Base-by-base conservation (phyloP, 2,888 invertebrate species). In the Balanococcus diminutus region DNA sequence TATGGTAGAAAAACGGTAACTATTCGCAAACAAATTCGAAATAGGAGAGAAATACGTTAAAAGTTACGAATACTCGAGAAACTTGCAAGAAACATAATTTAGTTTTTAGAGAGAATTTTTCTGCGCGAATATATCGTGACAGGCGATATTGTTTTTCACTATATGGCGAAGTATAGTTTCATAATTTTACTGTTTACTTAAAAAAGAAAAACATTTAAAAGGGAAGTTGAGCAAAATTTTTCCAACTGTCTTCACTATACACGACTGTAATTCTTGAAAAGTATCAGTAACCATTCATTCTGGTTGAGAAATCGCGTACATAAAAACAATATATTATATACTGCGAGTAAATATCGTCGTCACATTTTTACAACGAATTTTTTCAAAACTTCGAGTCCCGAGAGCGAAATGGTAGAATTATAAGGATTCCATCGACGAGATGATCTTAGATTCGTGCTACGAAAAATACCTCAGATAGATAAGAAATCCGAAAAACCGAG, bases 31-130 rank as follows among this genome's bases (percentile, higher is more conserved):
- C 72, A 72, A 72, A 72, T 72, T 72, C 72, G n/a, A 32, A 31
- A 14, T 28, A 72, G 25, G 61, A 31, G 72, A 72, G 25, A 72
- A 72, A 72, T 72, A 72, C 72, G 72, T 31, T 72, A 31, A 31
- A 72, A 72, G 72, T 72, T 72, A 72, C 72, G 72, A 72, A n/a
- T 28, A 72, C 72, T 72, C 72, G 72, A 72, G 72, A 72, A 72
- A 72, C 5, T 72, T 72, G 32, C 72, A 31, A 32, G 32, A 72
- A 72, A 72, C 72, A 72, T 72, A 72, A 72, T 72, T 72, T 72
- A 72, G 72, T 72, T 72, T 72, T 72, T 32, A 72, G 31, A 72
- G 11, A 11, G 72, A 72, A 72, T 72, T 72, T 72, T 72, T 72
- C 72, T 72, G n/a, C 72, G 72, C 72, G 31, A 32, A 72, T 28